phyloP scores from a whole-genome alignment of 1,140 invertebrate genomes.

The Drosophila gunungcola region DNA sequence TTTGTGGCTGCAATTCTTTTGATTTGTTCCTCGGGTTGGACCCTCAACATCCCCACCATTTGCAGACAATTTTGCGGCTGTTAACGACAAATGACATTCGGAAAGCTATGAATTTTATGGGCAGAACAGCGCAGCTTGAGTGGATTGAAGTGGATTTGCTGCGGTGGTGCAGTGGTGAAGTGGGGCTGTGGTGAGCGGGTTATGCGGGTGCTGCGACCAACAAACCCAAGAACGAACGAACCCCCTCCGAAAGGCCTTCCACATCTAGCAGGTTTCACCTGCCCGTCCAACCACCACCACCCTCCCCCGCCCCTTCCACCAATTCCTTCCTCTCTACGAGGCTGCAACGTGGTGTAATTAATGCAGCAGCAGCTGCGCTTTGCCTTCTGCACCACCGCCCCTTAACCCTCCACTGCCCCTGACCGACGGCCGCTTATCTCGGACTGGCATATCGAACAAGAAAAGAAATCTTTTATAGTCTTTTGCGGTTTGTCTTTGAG shows the following conservation, averaged over 20 bases:
- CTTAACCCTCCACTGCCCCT: background rate
- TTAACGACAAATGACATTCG: conserved; percentile 81
- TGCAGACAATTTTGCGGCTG: conserved; percentile 56
- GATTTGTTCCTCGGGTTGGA: conserved; percentile 16
- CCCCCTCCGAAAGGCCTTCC: conserved; percentile 16
- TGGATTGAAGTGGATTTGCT: conserved; percentile 32
- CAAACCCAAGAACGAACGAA: conserved; percentile 1
- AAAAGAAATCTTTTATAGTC: conserved; percentile 79
- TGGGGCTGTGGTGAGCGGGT: conserved; percentile 15
- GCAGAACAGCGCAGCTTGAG: conserved; percentile 56
- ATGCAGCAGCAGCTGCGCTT: conserved; percentile 80
- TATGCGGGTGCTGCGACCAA: conserved; percentile 63
- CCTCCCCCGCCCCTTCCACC: background rate
- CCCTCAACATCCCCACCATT: background rate
- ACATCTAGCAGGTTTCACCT: conserved; percentile 70
- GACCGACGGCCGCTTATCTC: conserved; percentile 48
- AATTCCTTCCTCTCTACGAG: background rate
- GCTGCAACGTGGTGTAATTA: conserved; percentile 67
- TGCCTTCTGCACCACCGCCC: conserved; percentile 44
- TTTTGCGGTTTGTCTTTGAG: conserved; percentile 81
- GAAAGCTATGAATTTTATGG: conserved; percentile 75
- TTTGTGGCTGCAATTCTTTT: conserved; percentile 38
- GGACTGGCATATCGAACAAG: conserved; percentile 73
- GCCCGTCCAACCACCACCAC: conserved; percentile 11
- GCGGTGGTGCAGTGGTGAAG: background rate